A percentile compares a stretch with the other conserved stretches of the same genome.
phyloP scores from a whole-genome alignment of 1,140 invertebrate species.

The Drosophila novamexicana region DNA sequence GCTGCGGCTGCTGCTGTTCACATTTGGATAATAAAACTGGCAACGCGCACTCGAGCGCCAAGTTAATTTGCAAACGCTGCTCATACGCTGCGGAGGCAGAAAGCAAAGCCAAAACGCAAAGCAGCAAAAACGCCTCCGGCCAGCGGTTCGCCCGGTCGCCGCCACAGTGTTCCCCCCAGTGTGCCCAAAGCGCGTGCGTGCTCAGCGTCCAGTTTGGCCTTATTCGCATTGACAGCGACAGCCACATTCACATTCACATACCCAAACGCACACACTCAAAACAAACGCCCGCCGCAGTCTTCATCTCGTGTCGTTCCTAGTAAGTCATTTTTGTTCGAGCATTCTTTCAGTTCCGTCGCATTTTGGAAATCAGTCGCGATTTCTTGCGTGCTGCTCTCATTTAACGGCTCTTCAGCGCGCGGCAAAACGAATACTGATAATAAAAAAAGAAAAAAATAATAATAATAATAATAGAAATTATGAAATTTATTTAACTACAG shows the following conservation, averaged over 20 bases:
- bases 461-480: slow-evolving; percentile 32
- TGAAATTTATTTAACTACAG: slow-evolving; percentile 27
- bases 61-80: slow-evolving; percentile 80
- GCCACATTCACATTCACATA: slow-evolving; percentile 3
- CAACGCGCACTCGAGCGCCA: slow-evolving; percentile 80
- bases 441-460: slow-evolving; percentile 10
- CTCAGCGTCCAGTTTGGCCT: slow-evolving; percentile 34
- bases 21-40: slow-evolving; percentile 82
- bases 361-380: slow-evolving; percentile 4
- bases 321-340: slow-evolving; percentile 47
- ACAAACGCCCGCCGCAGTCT: slow-evolving; percentile 59
- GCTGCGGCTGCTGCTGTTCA: slow-evolving; percentile 57
- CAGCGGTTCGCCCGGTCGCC: not conserved
- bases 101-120: slow-evolving; percentile 39
- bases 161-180: slow-evolving; percentile 3
- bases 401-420: slow-evolving; percentile 25
- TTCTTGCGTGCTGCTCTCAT: slow-evolving; percentile 18
- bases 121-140: slow-evolving; percentile 19
- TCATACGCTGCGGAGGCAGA: slow-evolving; percentile 72
- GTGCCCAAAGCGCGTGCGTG: slow-evolving; percentile 49
- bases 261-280: slow-evolving; percentile 27
- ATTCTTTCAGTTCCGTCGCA: slow-evolving; percentile 1
- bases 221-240: slow-evolving; percentile 18
- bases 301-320: slow-evolving; percentile 63
- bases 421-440: slow-evolving; percentile 24